A percentile compares a stretch with the other conserved stretches of the same genome.
phyloP scores from a whole-genome alignment of 2,113 vertebrate species.

The Oreochromis tanganicae region DNA sequence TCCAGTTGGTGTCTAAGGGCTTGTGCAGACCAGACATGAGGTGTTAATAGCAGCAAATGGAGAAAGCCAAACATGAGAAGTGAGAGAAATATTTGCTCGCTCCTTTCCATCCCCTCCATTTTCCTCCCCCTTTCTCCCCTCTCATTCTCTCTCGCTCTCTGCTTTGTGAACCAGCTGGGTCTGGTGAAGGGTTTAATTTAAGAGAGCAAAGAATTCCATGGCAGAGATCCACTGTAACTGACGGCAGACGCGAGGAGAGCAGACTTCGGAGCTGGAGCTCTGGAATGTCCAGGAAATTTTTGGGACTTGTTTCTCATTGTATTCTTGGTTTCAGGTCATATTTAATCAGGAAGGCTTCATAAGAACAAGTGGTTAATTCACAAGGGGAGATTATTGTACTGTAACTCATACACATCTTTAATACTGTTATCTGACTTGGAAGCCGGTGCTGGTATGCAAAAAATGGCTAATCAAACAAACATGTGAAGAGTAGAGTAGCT shows the following conservation, averaged over 20 bases:
- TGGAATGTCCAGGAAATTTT: slow-evolving; percentile 49
- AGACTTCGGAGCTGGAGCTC: slow-evolving; percentile 27
- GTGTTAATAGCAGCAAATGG: slow-evolving; percentile 47
- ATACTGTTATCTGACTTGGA: neutral
- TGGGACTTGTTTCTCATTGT: slow-evolving; percentile 22
- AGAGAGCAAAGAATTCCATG: slow-evolving; percentile 69
- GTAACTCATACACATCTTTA: neutral
- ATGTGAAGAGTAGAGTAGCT: neutral
- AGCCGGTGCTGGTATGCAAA: neutral
- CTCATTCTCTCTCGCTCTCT: neutral
- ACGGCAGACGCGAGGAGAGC: slow-evolving; percentile 46
- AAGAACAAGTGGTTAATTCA: slow-evolving; percentile 6
- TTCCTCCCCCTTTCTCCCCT: neutral
- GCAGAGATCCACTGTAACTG: slow-evolving; percentile 59
- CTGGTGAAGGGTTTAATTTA: slow-evolving; percentile 70
- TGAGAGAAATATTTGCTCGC: slow-evolving; percentile 26
- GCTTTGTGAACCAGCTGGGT: slow-evolving; percentile 56
- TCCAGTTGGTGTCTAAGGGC: neutral
- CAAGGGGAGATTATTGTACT: neutral
- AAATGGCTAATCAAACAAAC: neutral
- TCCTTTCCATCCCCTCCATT: slow-evolving; percentile 22
- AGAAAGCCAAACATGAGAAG: slow-evolving; percentile 50
- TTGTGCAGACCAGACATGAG: slow-evolving; percentile 28
- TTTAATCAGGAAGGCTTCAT: neutral
- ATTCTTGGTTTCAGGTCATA: slow-evolving; percentile 8